Percentiles rank a stretch among this genome's conserved stretches.
phyloP scores from a whole-genome alignment of 2,888 invertebrate genomes.

The Drosophila imparisetae region DNA sequence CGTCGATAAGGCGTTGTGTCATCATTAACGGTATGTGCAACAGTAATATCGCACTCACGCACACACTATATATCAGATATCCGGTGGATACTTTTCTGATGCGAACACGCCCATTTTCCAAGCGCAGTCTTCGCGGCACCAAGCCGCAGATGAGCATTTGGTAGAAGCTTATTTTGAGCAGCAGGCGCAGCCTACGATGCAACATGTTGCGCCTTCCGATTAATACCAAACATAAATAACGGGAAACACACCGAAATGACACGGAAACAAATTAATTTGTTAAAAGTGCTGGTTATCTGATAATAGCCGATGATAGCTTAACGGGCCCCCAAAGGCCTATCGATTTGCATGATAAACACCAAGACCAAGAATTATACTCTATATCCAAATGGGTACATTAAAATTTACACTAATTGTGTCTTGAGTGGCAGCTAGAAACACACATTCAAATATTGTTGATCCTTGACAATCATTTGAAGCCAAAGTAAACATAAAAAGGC shows the following conservation, averaged over 20 bases:
- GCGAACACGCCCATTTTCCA: not conserved
- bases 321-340: not conserved
- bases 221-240: not conserved
- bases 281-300: slow-evolving; percentile 4
- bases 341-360: not conserved
- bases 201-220: slow-evolving; percentile 50
- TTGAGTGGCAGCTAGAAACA: not conserved
- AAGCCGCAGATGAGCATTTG: slow-evolving; percentile 45
- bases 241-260: not conserved
- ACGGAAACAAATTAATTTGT: slow-evolving; percentile 31
- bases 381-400: not conserved
- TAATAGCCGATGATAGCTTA: slow-evolving; percentile 3
- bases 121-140: slow-evolving; percentile 42
- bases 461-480: not conserved
- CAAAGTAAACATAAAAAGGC: not conserved
- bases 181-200: slow-evolving; percentile 39
- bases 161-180: slow-evolving; percentile 42
- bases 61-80: slow-evolving; percentile 53
- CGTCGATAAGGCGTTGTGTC: not conserved
- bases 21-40: slow-evolving; percentile 29
- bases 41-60: slow-evolving; percentile 24
- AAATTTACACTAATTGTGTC: not conserved
- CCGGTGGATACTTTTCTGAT: slow-evolving; percentile 26
- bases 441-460: not conserved
- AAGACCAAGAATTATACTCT: not conserved